Percentiles rank a stretch among this genome's conserved stretches.
Evolutionary conservation across 2,888 invertebrate genomes (phyloP).

Genomic region (Tachina fera): DNA sequence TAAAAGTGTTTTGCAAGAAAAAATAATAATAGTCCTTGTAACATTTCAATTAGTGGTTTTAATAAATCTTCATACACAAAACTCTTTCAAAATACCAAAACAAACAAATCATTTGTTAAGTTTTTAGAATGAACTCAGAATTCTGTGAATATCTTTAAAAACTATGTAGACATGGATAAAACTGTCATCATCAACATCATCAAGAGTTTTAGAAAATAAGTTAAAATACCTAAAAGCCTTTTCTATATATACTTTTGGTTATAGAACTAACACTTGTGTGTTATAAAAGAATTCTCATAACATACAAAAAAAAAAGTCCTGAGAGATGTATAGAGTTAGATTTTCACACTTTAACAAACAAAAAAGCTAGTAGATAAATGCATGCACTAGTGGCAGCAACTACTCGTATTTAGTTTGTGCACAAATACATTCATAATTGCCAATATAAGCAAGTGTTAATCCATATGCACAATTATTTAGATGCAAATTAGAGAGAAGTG

Average conservation of each 20-base stretch:
- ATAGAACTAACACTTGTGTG: neutral
- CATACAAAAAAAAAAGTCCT: neutral
- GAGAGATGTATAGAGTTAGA: slow-evolving; percentile 15
- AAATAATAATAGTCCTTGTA: slow-evolving; percentile 26
- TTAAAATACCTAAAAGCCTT: slow-evolving; percentile 6
- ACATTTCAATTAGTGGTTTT: slow-evolving; percentile 70
- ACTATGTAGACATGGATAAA: slow-evolving; percentile 49
- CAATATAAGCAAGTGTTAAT: neutral
- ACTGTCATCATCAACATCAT: slow-evolving; percentile 23
- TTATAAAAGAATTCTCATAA: neutral
- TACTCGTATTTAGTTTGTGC: neutral
- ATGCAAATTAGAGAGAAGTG: slow-evolving; percentile 47
- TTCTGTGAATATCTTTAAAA: slow-evolving; percentile 44
- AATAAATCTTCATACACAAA: slow-evolving; percentile 60
- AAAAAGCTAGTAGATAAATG: neutral
- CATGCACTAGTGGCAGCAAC: neutral
- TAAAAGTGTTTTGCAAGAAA: neutral
- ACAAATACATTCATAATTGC: neutral
- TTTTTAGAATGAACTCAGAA: slow-evolving; percentile 14
- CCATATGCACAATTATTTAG: neutral
- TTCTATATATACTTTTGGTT: neutral
- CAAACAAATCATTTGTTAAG: slow-evolving; percentile 31
- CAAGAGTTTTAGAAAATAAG: slow-evolving; percentile 17
- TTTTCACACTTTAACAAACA: slow-evolving; percentile 50
- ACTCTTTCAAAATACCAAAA: slow-evolving; percentile 12